Evolutionary conservation across 2,888 invertebrate genomes (phyloP).

Genomic region (Orthosia gracilis): DNA sequence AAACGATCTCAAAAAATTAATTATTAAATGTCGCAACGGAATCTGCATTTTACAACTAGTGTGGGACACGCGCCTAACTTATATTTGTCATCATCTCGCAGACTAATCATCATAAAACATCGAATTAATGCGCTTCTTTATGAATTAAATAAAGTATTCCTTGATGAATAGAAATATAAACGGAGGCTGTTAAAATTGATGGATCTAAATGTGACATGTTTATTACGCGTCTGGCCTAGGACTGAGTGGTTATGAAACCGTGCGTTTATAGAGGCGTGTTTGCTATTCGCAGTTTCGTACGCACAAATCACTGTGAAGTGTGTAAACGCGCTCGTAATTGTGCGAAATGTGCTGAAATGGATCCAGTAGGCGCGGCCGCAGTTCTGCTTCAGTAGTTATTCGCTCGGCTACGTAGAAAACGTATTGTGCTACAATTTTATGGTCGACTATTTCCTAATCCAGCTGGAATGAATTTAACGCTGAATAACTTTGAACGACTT

Average conservation of each 20-base stretch:
- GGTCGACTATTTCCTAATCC: slow-evolving; percentile 57
- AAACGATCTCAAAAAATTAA: slow-evolving; percentile 70
- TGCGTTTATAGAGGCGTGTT: slow-evolving; percentile 51
- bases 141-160: slow-evolving; percentile 62
- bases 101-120: slow-evolving; percentile 73
- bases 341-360: slow-evolving; percentile 66
- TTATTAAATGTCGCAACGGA: slow-evolving; percentile 67
- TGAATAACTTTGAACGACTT: slow-evolving; percentile 45
- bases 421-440: slow-evolving; percentile 66
- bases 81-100: slow-evolving; percentile 69
- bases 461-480: slow-evolving; percentile 50
- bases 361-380: slow-evolving; percentile 64
- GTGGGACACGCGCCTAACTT: slow-evolving; percentile 64
- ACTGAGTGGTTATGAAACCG: slow-evolving; percentile 57
- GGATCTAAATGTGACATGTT: slow-evolving; percentile 66
- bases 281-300: slow-evolving; percentile 40
- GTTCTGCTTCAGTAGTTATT: slow-evolving; percentile 66
- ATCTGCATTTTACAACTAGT: slow-evolving; percentile 67
- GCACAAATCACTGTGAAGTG: slow-evolving; percentile 66
- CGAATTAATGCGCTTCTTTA: slow-evolving; percentile 67
- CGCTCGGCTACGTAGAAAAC: slow-evolving; percentile 54
- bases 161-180: slow-evolving; percentile 63
- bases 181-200: slow-evolving; percentile 56
- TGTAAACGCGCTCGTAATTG: slow-evolving; percentile 69
- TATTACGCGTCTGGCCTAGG: slow-evolving; percentile 64